Evolutionary conservation across 2,888 invertebrate species (phyloP), one percentile per base, ranked within the genome.

Genomic region (Raillietiella orientalis): DNA sequence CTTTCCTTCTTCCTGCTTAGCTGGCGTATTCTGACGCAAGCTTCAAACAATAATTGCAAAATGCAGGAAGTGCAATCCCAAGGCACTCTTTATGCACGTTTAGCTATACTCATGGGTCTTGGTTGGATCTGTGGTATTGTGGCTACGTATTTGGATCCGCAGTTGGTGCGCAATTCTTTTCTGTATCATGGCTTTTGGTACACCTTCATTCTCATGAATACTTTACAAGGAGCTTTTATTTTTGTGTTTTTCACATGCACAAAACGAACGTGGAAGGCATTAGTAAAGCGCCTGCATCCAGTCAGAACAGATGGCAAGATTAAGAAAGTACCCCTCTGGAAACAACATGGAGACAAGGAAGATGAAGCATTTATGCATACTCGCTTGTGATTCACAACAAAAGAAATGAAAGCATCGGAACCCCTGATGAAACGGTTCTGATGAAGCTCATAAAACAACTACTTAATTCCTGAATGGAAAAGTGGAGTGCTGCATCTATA

Each of bases 221-320:
- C 50, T 4, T 40, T 51, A 4, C 52, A 53, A 36, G 53, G 52
- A 3, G 37, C 51, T 16, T 52, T 51, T 37, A 50, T 53, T 26
- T 50, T 52, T 35, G 33, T 49, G 4, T 47, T 47, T 2, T 53
- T 53, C 39, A 49, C 52, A 2, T 51, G 50, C 34, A 49, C 46
- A 6, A 39, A 44, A 13, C 49, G 49, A 35, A 46, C 49, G 12
- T 34, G 42, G 13, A 34, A 35, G 25, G 33, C 30, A 2, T 24
- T 38, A 5, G 26, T 31, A 15, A 30, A 27, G 14, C 26, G 27
- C 5, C n/a, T 6, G 19, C 19, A 19, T n/a, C n/a, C n/a, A n/a
- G n/a, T n/a, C n/a, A n/a, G n/a, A n/a, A n/a, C n/a, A n/a, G n/a
- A n/a, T n/a, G n/a, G n/a, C n/a, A n/a, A n/a, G n/a, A n/a, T n/a